Conservation (phyloP, 2,888 invertebrate species). For the Hymenopus coronatus region DNA sequence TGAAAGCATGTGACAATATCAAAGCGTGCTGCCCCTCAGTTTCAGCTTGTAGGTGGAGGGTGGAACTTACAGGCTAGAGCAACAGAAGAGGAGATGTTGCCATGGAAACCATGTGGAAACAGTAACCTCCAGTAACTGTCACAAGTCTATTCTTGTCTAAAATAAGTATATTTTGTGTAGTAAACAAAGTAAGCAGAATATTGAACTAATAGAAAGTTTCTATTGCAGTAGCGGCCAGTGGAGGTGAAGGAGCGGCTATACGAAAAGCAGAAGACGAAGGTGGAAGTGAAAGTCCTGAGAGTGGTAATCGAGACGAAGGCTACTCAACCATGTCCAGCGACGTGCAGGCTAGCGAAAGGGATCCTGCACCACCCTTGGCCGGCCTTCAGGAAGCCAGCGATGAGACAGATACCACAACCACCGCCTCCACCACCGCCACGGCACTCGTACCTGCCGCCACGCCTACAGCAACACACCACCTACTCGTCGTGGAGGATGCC, state of each 20-base stretch:
- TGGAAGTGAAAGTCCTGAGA: slow-evolving; percentile 71
- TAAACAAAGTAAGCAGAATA: too few relatives aligned
- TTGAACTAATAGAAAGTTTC: not conserved
- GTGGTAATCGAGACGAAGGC: slow-evolving; percentile 75
- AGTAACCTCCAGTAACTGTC: too few relatives aligned
- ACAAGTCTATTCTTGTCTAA: too few relatives aligned
- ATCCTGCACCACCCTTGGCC: not conserved
- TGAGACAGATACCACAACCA: slow-evolving; percentile 39
- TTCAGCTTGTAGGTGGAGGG: too few relatives aligned
- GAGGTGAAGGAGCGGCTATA: slow-evolving; percentile 1
- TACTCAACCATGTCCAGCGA: slow-evolving; percentile 84
- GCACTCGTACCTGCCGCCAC: not conserved
- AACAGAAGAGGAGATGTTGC: too few relatives aligned
- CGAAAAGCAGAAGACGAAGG: slow-evolving; percentile 52
- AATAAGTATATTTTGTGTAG: too few relatives aligned
- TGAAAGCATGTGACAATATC: too few relatives aligned
- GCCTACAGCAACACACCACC: not conserved
- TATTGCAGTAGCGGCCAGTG: not conserved
- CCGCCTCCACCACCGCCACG: not conserved
- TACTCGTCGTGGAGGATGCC: slow-evolving; percentile 56
- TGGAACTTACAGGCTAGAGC: too few relatives aligned
- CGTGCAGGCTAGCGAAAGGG: slow-evolving; percentile 56
- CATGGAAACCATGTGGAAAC: too few relatives aligned
- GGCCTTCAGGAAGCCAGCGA: slow-evolving; percentile 73
- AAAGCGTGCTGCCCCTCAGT: too few relatives aligned